phyloP scores from a whole-genome alignment of 2,888 invertebrate species.

The Spialia ferax region DNA sequence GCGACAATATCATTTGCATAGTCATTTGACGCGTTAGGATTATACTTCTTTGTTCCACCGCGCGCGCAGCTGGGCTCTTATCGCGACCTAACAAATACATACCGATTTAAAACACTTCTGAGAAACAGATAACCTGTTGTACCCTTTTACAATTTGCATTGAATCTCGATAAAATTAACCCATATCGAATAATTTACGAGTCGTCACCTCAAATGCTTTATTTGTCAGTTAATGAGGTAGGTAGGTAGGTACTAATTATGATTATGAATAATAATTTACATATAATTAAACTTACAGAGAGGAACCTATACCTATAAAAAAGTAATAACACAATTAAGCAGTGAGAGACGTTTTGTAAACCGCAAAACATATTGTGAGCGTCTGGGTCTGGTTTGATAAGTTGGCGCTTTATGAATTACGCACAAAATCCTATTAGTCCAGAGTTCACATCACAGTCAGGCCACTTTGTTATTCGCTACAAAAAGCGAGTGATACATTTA shows the following conservation, averaged over 20 bases:
- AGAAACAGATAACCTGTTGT: conserved; percentile 66
- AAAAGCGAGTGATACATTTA: conserved; percentile 52
- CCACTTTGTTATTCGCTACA: conserved; percentile 42
- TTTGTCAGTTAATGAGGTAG: conserved; percentile 35
- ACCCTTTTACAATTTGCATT: conserved; percentile 55
- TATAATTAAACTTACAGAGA: too few species aligned
- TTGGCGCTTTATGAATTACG: conserved; percentile 20
- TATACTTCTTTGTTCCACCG: conserved; percentile 77
- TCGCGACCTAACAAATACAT: conserved; percentile 74
- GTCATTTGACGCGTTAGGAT: conserved; percentile 67
- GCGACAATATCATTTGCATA: conserved; percentile 65
- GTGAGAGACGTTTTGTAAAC: conserved; percentile 5
- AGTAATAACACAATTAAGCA: conserved; percentile 6
- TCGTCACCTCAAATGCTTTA: conserved; percentile 36
- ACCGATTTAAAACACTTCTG: conserved; percentile 75
- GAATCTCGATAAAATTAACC: conserved; percentile 52
- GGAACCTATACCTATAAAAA: too few species aligned
- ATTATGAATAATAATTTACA: too few species aligned
- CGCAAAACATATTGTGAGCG: conserved; percentile 9
- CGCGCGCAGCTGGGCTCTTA: conserved; percentile 79
- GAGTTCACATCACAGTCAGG: conserved; percentile 44
- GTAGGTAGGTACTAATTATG: too few species aligned
- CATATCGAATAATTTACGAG: conserved; percentile 35
- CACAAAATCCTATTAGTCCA: conserved; percentile 40
- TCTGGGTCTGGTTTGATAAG: neutral